Conservation (phyloP, 2,888 invertebrate genomes). For the Eupithecia insigniata region DNA sequence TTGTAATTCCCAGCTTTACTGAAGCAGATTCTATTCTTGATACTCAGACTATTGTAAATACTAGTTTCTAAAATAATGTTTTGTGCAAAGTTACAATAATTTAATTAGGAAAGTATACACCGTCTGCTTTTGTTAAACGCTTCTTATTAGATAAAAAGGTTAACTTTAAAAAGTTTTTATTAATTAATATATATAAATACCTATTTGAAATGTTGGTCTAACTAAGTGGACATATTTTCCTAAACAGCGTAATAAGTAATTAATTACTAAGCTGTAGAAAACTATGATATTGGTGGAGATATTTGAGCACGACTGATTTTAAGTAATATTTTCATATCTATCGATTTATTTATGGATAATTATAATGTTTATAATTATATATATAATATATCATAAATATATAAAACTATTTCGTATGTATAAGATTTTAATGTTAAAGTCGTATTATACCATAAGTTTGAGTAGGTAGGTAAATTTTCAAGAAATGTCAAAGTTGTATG, state of each 20-base stretch:
- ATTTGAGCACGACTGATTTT: slow-evolving; percentile 66
- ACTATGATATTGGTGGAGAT: slow-evolving; percentile 28
- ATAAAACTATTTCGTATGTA: background rate
- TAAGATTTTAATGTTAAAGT: background rate
- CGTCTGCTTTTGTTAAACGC: slow-evolving; percentile 45
- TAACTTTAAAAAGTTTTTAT: background rate
- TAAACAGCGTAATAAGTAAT: slow-evolving; percentile 9
- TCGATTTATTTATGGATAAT: slow-evolving; percentile 49
- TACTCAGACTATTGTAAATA: slow-evolving; percentile 78
- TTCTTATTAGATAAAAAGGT: slow-evolving; percentile 7
- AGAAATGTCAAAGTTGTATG: slow-evolving; percentile 42
- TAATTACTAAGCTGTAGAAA: background rate
- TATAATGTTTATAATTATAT: too few relatives aligned
- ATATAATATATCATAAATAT: slow-evolving; percentile 31
- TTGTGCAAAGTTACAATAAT: slow-evolving; percentile 47
- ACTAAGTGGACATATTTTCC: slow-evolving; percentile 16
- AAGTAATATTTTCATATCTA: slow-evolving; percentile 45
- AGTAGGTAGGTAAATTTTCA: slow-evolving; percentile 2
- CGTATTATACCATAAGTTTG: background rate
- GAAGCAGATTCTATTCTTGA: slow-evolving; percentile 76
- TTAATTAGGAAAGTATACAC: slow-evolving; percentile 39
- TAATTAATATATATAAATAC: background rate
- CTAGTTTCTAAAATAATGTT: slow-evolving; percentile 58
- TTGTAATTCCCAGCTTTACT: slow-evolving; percentile 60
- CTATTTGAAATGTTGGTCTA: slow-evolving; percentile 1